These are phyloP conservation scores for Brachyrhaphis roseni DNA, from an alignment of 2,797 vertebrate species.

Conservation along the genomic window DNA sequence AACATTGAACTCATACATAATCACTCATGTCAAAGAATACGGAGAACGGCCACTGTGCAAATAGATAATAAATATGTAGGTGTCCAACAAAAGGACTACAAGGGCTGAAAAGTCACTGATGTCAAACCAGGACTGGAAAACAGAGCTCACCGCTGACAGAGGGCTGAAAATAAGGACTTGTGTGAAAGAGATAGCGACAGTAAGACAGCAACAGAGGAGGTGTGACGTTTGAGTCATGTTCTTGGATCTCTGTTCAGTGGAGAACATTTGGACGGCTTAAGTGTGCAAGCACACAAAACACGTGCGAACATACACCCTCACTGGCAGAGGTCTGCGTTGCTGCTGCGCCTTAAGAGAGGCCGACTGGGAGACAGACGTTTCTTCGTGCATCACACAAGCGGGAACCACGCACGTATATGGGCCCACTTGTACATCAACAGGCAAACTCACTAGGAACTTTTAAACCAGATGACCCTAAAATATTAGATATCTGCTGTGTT, in stretches of 20 bases:
- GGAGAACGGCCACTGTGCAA: background rate
- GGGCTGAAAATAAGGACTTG: slow-evolving; percentile 43
- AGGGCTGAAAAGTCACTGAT: slow-evolving; percentile 47
- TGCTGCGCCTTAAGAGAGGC: slow-evolving; percentile 53
- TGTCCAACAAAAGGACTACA: slow-evolving; percentile 21
- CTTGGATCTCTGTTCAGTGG: slow-evolving; percentile 63
- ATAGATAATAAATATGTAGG: background rate
- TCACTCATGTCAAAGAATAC: background rate
- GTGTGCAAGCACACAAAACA: slow-evolving; percentile 49
- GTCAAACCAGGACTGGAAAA: slow-evolving; percentile 34
- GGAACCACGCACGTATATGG: slow-evolving; percentile 45
- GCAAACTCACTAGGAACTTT: slow-evolving; percentile 9
- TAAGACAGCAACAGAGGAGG: slow-evolving; percentile 70
- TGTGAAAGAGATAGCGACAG: slow-evolving; percentile 51
- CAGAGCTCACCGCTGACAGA: slow-evolving; percentile 17
- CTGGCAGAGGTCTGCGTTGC: slow-evolving; percentile 48
- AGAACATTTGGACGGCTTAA: slow-evolving; percentile 80
- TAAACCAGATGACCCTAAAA: slow-evolving; percentile 26
- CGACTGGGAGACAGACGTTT: slow-evolving; percentile 74
- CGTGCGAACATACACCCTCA: slow-evolving; percentile 45
- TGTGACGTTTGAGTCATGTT: slow-evolving; percentile 79
- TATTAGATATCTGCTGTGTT: slow-evolving; percentile 22
- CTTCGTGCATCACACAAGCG: slow-evolving; percentile 39
- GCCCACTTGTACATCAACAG: slow-evolving; percentile 21
- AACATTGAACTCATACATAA: background rate